Base-by-base conservation (phyloP, 23 tunicate genomes). In the Styela plicata region DNA sequence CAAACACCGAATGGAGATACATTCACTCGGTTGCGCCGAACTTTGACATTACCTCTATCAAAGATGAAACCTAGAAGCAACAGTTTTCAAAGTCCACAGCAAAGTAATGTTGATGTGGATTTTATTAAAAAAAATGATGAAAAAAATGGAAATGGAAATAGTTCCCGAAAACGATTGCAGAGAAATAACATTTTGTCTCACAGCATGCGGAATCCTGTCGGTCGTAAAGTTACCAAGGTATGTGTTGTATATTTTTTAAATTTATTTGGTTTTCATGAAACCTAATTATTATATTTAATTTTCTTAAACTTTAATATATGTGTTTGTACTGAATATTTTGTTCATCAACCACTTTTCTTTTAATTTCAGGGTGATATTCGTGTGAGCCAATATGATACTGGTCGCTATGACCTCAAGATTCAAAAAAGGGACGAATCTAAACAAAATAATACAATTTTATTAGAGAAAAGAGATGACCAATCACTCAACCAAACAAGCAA, bases 281-380 rank as follows among this genome's bases (percentile, higher is more conserved):
- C n/a, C n/a, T n/a, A n/a, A n/a, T n/a, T n/a, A n/a, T n/a, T n/a
- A n/a, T n/a, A n/a, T n/a, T n/a, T n/a, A n/a, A n/a, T n/a, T n/a
- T n/a, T n/a, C n/a, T n/a, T n/a, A n/a, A n/a, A n/a, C n/a, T n/a
- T n/a, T n/a, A n/a, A n/a, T n/a, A n/a, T n/a, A n/a, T n/a, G n/a
- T n/a, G n/a, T n/a, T n/a, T n/a, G n/a, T n/a, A n/a, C n/a, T n/a
- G n/a, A n/a, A n/a, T n/a, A n/a, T n/a, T n/a, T n/a, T n/a, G n/a
- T n/a, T n/a, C n/a, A n/a, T n/a, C n/a, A n/a, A n/a, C n/a, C n/a
- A n/a, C n/a, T n/a, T n/a, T n/a, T n/a, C n/a, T n/a, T n/a, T n/a
- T n/a, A n/a, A 44, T 44, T 67, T 19, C 71, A 67, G 71, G 71
- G 71, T 18, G 71, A 67, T 29, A 67, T 67, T 67, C 71, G 71